Evolutionary conservation across 2,113 vertebrate species (phyloP), one percentile per base, ranked within the genome.

Genomic region (Leuciscus idus): DNA sequence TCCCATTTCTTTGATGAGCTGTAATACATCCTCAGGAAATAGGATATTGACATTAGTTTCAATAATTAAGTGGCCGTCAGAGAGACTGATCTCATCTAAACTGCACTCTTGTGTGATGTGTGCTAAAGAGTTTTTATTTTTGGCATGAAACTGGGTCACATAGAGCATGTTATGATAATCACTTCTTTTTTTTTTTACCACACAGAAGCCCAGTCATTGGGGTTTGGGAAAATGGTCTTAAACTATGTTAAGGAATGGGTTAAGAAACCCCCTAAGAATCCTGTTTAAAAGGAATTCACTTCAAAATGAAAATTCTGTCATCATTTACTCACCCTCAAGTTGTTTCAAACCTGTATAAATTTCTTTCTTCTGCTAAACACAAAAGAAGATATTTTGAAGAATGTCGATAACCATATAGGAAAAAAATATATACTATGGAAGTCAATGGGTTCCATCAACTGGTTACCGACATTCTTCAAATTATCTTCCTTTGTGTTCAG

Each of bases 21-120:
- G 33, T 30, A 59, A 73, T 33, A 68, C 77, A 66, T 84, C 82
- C 83, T 85, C 57, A 85, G 87, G 66, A 87, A 73, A 28, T 48
- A 48, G 55, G n/a, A 73, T 72, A 87, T 87, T 64, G 62, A 87
- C 86, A 83, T 36, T 52, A 82, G 62, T 62, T 82, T 62, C 59
- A 64, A 81, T 81, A 81, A 81, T 81, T 81, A 81, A 81, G 59
- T 64, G 78, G 59, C 59, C 39, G 15, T 81, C 59, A 62, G 79
- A 19, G 33, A 43, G 36, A 66, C 17, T 15, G 75, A 55, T 70
- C 80, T 70, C 80, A 82, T 86, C 79, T 61, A 59, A 86, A 82
- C 62, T 36, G 17, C 26, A 30, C 43, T 82, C 26, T 23, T 55
- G 21, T 70, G 80, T 19, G 80, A 66, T 30, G 79, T 30, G 59